Percentiles rank a stretch among this genome's conserved stretches.
These are phyloP conservation scores for Hemitrygon akajei DNA, from an alignment of 2,797 vertebrate genomes.

Conservation along the genomic window DNA sequence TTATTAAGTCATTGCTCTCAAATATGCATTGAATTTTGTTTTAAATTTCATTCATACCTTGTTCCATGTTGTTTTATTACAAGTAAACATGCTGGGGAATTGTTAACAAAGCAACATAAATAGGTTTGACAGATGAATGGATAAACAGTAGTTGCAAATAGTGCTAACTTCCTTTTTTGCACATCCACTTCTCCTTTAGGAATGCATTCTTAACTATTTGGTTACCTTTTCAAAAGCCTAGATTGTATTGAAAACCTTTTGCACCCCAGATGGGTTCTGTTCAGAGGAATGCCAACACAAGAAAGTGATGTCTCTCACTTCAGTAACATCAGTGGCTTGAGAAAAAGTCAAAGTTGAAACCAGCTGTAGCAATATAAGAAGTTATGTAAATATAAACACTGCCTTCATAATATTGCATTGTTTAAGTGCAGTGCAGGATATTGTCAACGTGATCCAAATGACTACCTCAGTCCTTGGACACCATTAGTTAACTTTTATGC, in stretches of 20 bases:
- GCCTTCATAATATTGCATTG: background rate
- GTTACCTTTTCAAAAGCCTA: conserved; percentile 19
- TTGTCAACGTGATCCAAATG: background rate
- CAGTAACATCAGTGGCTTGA: background rate
- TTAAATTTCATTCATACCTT: background rate
- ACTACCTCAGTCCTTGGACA: background rate
- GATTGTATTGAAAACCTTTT: conserved; percentile 1
- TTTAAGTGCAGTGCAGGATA: background rate
- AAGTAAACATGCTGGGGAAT: background rate
- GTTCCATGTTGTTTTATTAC: background rate
- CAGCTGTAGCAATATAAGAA: conserved; percentile 18
- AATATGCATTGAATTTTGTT: background rate
- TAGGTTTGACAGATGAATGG: background rate
- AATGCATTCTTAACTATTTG: conserved; percentile 16
- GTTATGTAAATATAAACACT: conserved; percentile 27
- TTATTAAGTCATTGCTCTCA: background rate
- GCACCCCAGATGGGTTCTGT: conserved; percentile 4
- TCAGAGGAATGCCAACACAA: conserved; percentile 28
- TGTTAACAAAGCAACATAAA: conserved; percentile 15
- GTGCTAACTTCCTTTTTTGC: background rate
- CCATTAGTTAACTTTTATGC: background rate
- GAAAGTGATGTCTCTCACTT: conserved; percentile 32
- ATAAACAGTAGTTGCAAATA: background rate
- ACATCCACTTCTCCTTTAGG: background rate
- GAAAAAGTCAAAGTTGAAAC: background rate